Percentiles rank a stretch among this genome's conserved stretches.
phyloP scores from a whole-genome alignment of 2,113 vertebrate species.

The Mirounga angustirostris region DNA sequence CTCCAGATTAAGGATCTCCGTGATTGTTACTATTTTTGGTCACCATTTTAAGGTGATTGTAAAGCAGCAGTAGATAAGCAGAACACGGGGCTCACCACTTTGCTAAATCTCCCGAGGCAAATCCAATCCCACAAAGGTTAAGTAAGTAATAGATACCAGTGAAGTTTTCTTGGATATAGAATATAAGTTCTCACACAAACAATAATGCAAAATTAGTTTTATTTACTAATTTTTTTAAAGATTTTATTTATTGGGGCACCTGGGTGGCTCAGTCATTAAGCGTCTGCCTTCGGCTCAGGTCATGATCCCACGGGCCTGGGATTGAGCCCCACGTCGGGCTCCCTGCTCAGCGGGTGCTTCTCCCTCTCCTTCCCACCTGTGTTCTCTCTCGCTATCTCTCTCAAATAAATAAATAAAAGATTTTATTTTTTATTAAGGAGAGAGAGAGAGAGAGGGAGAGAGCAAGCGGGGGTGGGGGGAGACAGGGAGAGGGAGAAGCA shows the following conservation, averaged over 20 bases:
- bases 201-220: background rate
- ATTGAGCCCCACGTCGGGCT: no score
- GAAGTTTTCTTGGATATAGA: background rate
- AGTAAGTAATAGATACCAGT: background rate
- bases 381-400: no score
- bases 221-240: no score
- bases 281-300: no score
- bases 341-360: no score
- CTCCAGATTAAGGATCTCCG: background rate
- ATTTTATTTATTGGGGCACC: background rate
- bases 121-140: background rate
- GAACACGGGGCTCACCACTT: background rate
- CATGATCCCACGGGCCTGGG: no score
- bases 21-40: background rate
- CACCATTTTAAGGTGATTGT: background rate
- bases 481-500: background rate
- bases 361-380: no score
- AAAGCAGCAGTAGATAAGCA: background rate
- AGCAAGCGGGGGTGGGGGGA: background rate
- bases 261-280: no score
- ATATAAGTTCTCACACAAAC: background rate
- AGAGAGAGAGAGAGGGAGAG: no score
- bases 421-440: background rate
- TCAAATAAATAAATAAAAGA: no score
- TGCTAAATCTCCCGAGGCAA: background rate